These are phyloP conservation scores for Oreochromis niloticus DNA, from an alignment of 2,113 vertebrate genomes.

Conservation along the genomic window DNA sequence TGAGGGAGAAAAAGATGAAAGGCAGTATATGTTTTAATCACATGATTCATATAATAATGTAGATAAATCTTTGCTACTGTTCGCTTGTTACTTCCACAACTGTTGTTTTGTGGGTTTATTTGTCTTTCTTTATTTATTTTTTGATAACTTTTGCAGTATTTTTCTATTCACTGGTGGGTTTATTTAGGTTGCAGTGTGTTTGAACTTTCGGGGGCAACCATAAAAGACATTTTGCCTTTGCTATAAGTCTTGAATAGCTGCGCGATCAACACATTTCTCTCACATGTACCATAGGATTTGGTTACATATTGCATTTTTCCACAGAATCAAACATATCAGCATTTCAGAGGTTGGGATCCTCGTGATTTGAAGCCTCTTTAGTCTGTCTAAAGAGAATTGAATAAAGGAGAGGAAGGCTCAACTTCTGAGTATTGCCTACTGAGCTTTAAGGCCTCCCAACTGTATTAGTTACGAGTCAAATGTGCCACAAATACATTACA, in stretches of 20 bases:
- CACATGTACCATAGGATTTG: not conserved
- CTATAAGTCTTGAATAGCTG: not conserved
- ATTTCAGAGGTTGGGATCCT: accelerated
- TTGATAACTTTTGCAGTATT: not conserved
- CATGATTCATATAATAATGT: accelerated
- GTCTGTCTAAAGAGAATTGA: accelerated
- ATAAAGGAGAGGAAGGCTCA: not conserved
- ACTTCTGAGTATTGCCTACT: not conserved
- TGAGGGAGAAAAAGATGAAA: not conserved
- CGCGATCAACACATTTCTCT: not conserved
- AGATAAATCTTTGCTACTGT: not conserved
- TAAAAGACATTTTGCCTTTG: not conserved
- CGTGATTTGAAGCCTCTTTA: not conserved
- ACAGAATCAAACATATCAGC: not conserved
- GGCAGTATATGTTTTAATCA: not conserved
- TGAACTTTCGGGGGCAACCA: not conserved
- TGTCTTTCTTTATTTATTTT: not conserved
- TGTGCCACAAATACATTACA: not conserved
- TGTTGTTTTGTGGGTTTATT: not conserved
- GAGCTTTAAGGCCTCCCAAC: not conserved
- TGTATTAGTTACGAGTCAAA: not conserved
- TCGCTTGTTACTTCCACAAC: not conserved
- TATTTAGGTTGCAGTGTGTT: not conserved
- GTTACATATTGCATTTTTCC: not conserved
- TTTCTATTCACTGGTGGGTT: not conserved